Percentiles rank a stretch among this genome's conserved stretches.
These are phyloP conservation scores for Danaus chrysippus DNA, from an alignment of 2,888 invertebrate genomes.

Conservation along the genomic window DNA sequence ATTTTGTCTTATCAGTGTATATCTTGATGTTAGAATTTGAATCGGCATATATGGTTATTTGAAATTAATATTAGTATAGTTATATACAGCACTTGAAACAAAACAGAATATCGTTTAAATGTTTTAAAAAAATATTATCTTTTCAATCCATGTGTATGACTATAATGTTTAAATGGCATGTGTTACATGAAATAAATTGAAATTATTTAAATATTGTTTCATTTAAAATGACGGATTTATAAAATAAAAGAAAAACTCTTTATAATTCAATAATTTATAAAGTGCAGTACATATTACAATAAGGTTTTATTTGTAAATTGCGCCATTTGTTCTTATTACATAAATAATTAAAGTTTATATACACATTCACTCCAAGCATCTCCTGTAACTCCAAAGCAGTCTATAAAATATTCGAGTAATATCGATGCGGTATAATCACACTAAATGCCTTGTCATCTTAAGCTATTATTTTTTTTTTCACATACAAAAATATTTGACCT, in stretches of 20 bases:
- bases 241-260: conserved; percentile 39
- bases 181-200: conserved; percentile 51
- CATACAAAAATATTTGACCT: conserved; percentile 75
- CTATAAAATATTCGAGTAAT: conserved; percentile 50
- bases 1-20: conserved; percentile 27
- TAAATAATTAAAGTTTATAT: conserved; percentile 61
- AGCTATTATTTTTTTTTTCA: conserved; percentile 58
- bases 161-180: conserved; percentile 48
- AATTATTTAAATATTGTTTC: conserved; percentile 30
- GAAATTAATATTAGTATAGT: conserved; percentile 10
- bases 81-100: neutral
- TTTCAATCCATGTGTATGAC: conserved; percentile 47
- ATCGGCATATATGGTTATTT: conserved; percentile 26
- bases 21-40: conserved; percentile 25
- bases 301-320: conserved; percentile 66
- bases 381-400: conserved; percentile 69
- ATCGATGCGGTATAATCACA: conserved; percentile 44
- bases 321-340: conserved; percentile 67
- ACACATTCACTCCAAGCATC: conserved; percentile 65
- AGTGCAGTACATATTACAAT: conserved; percentile 64
- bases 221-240: conserved; percentile 25
- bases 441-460: conserved; percentile 66
- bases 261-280: conserved; percentile 73
- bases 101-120: conserved; percentile 1
- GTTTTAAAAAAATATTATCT: conserved; percentile 6